Evolutionary conservation across 2,888 invertebrate species (phyloP).

Genomic region (Aspidiotus destructor): DNA sequence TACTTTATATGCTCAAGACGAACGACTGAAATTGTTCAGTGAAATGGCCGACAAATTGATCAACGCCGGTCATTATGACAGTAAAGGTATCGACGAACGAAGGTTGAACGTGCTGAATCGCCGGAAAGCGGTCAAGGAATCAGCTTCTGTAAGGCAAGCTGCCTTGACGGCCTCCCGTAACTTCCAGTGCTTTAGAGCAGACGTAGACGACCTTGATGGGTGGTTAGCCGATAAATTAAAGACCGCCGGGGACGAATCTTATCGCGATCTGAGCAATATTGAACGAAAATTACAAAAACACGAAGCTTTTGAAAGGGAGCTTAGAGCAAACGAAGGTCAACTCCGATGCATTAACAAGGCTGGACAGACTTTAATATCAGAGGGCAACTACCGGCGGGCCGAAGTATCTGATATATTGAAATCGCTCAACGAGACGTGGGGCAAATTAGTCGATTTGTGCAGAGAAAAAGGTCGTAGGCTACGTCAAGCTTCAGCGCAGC

Average conservation of each 20-base stretch:
- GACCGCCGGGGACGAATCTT: constrained; percentile 85
- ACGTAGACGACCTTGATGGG: constrained; percentile 76
- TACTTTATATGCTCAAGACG: constrained; percentile 85
- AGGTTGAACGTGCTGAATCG: constrained; percentile 64
- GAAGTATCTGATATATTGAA: constrained; percentile 58
- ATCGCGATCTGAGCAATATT: constrained; percentile 77
- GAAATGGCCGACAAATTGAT: constrained; percentile 74
- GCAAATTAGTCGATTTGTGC: constrained; percentile 58
- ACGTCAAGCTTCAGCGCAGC: constrained; percentile 79
- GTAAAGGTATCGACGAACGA: constrained; percentile 62
- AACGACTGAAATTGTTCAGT: constrained; percentile 69
- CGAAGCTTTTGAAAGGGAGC: constrained; percentile 90
- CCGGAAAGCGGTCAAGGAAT: constrained; percentile 62
- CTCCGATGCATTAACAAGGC: constrained; percentile 73
- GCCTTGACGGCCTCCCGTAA: constrained; percentile 73
- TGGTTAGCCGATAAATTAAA: constrained; percentile 90
- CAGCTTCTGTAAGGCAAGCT: constrained; percentile 62
- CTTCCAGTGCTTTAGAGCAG: constrained; percentile 85
- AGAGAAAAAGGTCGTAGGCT: constrained; percentile 60
- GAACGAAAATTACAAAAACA: constrained; percentile 91
- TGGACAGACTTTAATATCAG: constrained; percentile 61
- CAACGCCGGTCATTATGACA: constrained; percentile 67
- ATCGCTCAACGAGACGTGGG: constrained; percentile 69
- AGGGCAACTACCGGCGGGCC: constrained; percentile 59
- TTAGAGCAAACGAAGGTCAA: constrained; percentile 89